Evolutionary conservation across 2,113 vertebrate species (phyloP), one percentile per base, ranked within the genome.

Genomic region (Albula glossodonta): DNA sequence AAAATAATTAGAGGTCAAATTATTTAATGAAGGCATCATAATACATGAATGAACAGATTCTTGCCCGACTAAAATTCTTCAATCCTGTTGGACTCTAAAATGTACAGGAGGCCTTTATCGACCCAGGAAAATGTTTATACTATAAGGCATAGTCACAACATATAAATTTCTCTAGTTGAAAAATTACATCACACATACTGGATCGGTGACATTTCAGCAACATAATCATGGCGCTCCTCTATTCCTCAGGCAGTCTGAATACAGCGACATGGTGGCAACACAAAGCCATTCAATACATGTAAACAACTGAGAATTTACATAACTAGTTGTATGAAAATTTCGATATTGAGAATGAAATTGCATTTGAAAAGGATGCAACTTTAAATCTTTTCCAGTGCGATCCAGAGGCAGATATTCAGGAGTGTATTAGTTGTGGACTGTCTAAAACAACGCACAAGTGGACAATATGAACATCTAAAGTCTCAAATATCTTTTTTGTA

Each of bases 1-100:
- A 85, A 85, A 80, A 50, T 50, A 80, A 85, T 51, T 85, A 52
- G 79, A 50, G 66, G 25, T 11, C 81, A 22, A 51, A 66, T 66
- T 85, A 22, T 9, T 63, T 60, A 81, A 81, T 48, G 60, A 85
- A 85, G 78, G 56, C 78, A 85, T 41, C 17, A 85, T 79, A 41
- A 70, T 85, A 12, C 5, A 84, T 84, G 83, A 77, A 63, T 84
- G 74, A 25, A 80, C 11, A 77, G 41, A 4, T 78, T 51, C 10
- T 31, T 51, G 5, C 15, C 56, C 4, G 31, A 79, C 25, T 41
- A 80, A n/a, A 50, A 48, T 9, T 80, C 31, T 70, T 48, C 77
- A 66, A 25, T 50, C 74, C 51, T 41, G 31, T 41, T 41, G 31
- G 31, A 41, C 10, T 77, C 63, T 77, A 63, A 52, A 50, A 66